Base-by-base conservation (phyloP, 1,140 invertebrate species). In the Scaptomyza pallida region DNA sequence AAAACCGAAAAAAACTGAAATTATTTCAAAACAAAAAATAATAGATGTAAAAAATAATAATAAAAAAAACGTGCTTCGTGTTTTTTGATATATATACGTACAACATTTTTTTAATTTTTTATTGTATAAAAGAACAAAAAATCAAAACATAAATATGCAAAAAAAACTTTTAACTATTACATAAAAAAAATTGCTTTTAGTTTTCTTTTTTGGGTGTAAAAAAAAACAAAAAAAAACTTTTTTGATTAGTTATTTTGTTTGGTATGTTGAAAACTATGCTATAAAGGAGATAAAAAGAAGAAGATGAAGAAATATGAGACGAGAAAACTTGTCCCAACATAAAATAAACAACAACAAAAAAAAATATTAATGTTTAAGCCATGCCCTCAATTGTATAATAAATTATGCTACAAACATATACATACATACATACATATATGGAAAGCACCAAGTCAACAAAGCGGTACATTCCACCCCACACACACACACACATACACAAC, bases 311-410 rank as follows among this genome's bases (percentile, higher is more conserved):
- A 26, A 21, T 21, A 26, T 3, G 45, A 67, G 63, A 65, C 30
- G 52, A 57, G 43, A 56, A 15, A 47, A 56, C 47, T 60, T 60
- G 56, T 59, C 56, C 54, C 26, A 8, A 41, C 16, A 40, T 17
- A 52, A 56, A 23, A 62, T 47, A 59, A 62, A 33, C n/a, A n/a
- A n/a, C n/a, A 50, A 50, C 21, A 51, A 54, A 51, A 47, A 44
- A 37, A 65, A 88, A 88, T 75, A 88, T 75, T 75, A 78, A 86
- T 82, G 59, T 75, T 82, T 86, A 86, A 86, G 82, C 81, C 81
- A 88, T 85, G 81, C 82, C 81, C 81, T 86, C 81, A 86, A 86
- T 76, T 86, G 81, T 86, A 86, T 86, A 88, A 88, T 81, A 86
- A 88, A 81, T 88, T 86, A 86, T 86, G 80, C 71, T 73, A 76